A percentile compares a stretch with the other conserved stretches of the same genome.
These are phyloP conservation scores for Chrysolina oricalcia DNA, from an alignment of 2,888 invertebrate species.

Conservation along the genomic window DNA sequence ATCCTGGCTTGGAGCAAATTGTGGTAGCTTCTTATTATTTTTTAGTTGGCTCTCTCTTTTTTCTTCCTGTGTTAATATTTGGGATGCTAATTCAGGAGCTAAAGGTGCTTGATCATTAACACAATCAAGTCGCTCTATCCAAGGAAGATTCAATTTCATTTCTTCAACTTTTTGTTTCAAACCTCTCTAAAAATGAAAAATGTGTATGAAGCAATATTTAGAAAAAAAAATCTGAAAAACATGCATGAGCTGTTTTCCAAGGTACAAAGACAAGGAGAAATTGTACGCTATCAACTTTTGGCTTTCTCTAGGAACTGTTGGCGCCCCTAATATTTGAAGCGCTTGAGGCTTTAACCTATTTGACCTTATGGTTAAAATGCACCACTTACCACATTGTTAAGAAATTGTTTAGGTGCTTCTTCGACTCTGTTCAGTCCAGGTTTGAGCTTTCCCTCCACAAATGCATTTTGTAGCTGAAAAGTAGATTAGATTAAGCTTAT, in stretches of 20 bases:
- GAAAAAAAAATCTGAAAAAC: neutral
- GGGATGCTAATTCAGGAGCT: conserved; percentile 88
- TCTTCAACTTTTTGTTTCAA: conserved; percentile 82
- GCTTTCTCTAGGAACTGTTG: no score
- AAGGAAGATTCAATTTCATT: conserved; percentile 82
- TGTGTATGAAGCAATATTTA: conserved; percentile 42
- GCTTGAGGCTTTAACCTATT: no score
- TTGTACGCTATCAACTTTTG: no score
- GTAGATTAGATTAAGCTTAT: conserved; percentile 28
- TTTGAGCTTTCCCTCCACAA: conserved; percentile 87
- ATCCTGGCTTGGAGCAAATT: conserved; percentile 80
- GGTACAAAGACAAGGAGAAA: no score
- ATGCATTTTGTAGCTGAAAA: conserved; percentile 90
- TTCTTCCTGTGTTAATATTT: conserved; percentile 84
- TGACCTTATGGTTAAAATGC: no score
- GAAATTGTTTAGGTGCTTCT: conserved; percentile 74
- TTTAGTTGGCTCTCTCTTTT: conserved; percentile 78
- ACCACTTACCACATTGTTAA: conserved; percentile 83
- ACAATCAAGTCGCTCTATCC: conserved; percentile 91
- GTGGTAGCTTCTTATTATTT: conserved; percentile 81
- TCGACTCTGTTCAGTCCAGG: conserved; percentile 87
- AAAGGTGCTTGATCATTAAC: conserved; percentile 84
- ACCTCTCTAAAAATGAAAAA: conserved; percentile 71
- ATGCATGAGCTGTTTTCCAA: no score
- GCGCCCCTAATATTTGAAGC: no score